Evolutionary conservation across 2,113 vertebrate genomes (phyloP).

Genomic region (Galeopterus variegatus): DNA sequence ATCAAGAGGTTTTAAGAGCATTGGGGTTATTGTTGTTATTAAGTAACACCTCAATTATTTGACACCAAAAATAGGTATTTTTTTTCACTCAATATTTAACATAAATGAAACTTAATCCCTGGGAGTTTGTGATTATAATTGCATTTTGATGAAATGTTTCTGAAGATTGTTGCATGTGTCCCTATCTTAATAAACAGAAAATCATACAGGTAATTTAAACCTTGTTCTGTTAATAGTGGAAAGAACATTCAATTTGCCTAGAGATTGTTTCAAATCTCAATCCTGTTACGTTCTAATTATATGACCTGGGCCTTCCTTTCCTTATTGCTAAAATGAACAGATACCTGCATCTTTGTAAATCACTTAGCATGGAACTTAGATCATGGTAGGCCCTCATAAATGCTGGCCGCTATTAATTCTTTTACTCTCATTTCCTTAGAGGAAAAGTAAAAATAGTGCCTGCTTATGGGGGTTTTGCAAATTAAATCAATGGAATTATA

Average conservation of each 20-base stretch:
- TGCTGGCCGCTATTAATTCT: neutral
- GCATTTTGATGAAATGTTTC: constrained; percentile 31
- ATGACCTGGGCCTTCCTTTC: neutral
- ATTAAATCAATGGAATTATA: neutral
- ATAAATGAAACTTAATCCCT: neutral
- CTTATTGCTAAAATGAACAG: neutral
- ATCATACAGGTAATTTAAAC: neutral
- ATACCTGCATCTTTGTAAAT: neutral
- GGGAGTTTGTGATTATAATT: neutral
- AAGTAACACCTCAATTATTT: neutral
- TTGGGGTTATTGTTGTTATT: neutral
- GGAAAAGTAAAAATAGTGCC: neutral
- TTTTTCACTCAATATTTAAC: neutral
- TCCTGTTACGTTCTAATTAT: neutral
- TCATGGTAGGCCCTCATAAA: neutral
- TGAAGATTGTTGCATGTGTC: neutral
- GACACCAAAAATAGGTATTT: neutral
- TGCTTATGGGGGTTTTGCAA: neutral
- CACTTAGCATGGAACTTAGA: neutral
- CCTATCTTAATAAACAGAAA: constrained; percentile 35
- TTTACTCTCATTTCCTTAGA: neutral
- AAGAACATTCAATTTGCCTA: neutral
- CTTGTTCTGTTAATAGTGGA: neutral
- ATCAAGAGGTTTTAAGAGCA: neutral
- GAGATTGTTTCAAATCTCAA: constrained; percentile 2